phyloP scores from a whole-genome alignment of 2,113 vertebrate species.

The Candoia aspera region DNA sequence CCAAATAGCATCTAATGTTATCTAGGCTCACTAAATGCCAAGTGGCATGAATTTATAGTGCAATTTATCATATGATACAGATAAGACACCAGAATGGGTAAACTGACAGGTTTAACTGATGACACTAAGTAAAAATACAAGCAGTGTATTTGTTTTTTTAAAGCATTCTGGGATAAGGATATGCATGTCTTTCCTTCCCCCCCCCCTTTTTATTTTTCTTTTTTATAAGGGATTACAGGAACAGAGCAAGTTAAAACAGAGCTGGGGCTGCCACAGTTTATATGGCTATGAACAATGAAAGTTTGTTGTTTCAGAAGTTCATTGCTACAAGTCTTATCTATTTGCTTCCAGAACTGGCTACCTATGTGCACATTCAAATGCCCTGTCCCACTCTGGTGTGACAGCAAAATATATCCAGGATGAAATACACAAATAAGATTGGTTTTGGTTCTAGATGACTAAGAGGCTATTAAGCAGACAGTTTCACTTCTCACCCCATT shows the following conservation, averaged over 20 bases:
- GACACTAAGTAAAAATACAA: conserved; percentile 65
- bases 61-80: conserved; percentile 66
- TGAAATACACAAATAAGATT: not conserved
- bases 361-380: not conserved
- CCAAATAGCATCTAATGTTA: conserved; percentile 60
- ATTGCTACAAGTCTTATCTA: conserved; percentile 25
- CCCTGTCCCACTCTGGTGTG: not conserved
- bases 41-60: conserved; percentile 60
- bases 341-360: not conserved
- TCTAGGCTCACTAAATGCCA: conserved; percentile 63
- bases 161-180: conserved; percentile 40
- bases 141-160: conserved; percentile 49
- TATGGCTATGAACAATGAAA: conserved; percentile 10
- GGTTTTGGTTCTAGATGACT: not conserved
- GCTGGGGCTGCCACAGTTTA: not conserved
- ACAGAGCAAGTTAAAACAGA: conserved; percentile 27
- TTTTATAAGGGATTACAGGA: conserved; percentile 35
- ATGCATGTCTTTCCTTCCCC: not conserved
- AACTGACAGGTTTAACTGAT: conserved; percentile 72
- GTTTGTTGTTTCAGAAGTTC: conserved; percentile 1
- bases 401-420: not conserved
- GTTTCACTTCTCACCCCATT: not conserved
- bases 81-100: conserved; percentile 60
- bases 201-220: not conserved
- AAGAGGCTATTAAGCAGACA: not conserved